A percentile compares a stretch with the other conserved stretches of the same genome.
These are phyloP conservation scores for Eudasyphora cyanicolor DNA, from an alignment of 2,888 invertebrate species.

Conservation along the genomic window DNA sequence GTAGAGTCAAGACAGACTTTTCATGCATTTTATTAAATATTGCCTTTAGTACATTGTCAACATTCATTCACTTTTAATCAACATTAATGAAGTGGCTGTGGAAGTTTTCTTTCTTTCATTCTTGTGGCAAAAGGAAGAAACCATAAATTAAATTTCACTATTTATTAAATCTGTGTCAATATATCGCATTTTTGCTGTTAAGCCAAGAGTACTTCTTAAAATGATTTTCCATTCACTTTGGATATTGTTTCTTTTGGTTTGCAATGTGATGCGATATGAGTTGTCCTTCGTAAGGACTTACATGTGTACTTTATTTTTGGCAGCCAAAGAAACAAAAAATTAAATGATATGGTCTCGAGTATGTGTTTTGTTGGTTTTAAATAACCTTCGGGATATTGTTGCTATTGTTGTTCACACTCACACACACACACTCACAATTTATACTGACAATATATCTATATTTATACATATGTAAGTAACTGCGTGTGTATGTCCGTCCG, in stretches of 20 bases:
- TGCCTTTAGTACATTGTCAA: no score
- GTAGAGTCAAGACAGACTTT: no score
- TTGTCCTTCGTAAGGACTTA: constrained; percentile 42
- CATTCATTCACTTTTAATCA: no score
- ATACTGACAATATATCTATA: not conserved
- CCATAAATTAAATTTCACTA: no score
- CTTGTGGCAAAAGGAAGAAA: no score
- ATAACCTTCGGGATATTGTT: constrained; percentile 54
- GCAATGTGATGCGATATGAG: not conserved
- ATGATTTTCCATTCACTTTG: not conserved
- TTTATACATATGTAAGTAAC: not conserved
- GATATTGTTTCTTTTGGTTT: not conserved
- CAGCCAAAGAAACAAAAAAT: constrained; percentile 26
- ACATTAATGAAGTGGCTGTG: no score
- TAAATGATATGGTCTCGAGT: constrained; percentile 5
- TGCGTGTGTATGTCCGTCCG: not conserved
- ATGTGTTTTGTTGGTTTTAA: constrained; percentile 5
- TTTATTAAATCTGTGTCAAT: not conserved
- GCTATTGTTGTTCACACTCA: not conserved
- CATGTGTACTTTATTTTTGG: constrained; percentile 26
- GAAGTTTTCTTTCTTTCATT: no score
- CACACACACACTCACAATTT: constrained; percentile 1
- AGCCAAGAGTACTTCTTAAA: not conserved
- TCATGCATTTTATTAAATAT: no score
- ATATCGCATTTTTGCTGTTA: not conserved